Percentiles rank a stretch among this genome's conserved stretches.
These are phyloP conservation scores for Dicrostonyx torquatus DNA, from an alignment of 2,797 vertebrate species.

Conservation along the genomic window DNA sequence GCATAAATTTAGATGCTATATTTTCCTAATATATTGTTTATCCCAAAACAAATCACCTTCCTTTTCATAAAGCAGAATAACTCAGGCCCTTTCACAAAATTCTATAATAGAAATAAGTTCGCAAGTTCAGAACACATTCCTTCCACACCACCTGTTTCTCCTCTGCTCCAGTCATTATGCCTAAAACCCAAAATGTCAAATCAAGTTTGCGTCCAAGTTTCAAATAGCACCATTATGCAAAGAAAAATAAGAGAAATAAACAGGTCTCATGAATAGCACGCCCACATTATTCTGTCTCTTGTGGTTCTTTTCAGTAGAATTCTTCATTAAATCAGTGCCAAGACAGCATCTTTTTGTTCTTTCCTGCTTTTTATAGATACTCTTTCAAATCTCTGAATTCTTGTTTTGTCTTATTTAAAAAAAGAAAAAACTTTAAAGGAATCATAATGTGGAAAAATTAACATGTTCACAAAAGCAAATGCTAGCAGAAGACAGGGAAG, in stretches of 20 bases:
- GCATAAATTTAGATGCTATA: neutral
- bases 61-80: slow-evolving; percentile 9
- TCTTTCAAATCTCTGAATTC: slow-evolving; percentile 64
- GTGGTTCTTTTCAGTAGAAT: slow-evolving; percentile 59
- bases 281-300: slow-evolving; percentile 59
- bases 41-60: neutral
- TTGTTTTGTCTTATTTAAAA: slow-evolving; percentile 64
- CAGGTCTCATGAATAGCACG: slow-evolving; percentile 60
- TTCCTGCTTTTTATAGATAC: slow-evolving; percentile 52
- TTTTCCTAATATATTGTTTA: slow-evolving; percentile 7
- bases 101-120: slow-evolving; percentile 16
- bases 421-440: slow-evolving; percentile 51
- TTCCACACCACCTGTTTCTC: neutral
- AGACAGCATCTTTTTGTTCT: slow-evolving; percentile 67
- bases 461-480: slow-evolving; percentile 49
- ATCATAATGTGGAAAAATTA: slow-evolving; percentile 50
- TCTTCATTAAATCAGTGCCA: slow-evolving; percentile 59
- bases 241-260: slow-evolving; percentile 65
- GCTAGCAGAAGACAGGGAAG: slow-evolving; percentile 20
- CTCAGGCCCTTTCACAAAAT: neutral
- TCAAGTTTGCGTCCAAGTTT: slow-evolving; percentile 37
- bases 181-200: neutral
- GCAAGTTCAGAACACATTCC: neutral
- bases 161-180: neutral
- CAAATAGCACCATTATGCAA: slow-evolving; percentile 14